Percentiles rank a stretch among this genome's conserved stretches.
Evolutionary conservation across 2,797 vertebrate genomes (phyloP).

Genomic region (Myioborus miniatus): DNA sequence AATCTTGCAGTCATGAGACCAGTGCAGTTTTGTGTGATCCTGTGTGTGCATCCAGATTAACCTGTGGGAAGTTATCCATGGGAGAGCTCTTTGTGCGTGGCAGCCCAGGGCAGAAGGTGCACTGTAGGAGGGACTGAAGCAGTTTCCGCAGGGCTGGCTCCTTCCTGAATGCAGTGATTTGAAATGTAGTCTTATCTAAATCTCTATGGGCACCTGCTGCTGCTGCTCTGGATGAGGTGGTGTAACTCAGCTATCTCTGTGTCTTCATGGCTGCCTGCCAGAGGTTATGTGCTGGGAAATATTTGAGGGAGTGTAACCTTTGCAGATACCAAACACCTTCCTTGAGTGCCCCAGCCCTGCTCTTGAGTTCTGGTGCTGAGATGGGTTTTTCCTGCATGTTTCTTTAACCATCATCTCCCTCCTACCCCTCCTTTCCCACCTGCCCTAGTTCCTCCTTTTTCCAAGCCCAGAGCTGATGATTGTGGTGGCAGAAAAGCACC

Average conservation of each 20-base stretch:
- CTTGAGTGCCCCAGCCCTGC: neutral
- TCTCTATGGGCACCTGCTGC: conserved; percentile 20
- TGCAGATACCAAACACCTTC: neutral
- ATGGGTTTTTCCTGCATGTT: neutral
- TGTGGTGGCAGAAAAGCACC: neutral
- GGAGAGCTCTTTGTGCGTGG: neutral
- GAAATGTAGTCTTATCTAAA: conserved; percentile 37
- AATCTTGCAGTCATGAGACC: neutral
- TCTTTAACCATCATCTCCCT: neutral
- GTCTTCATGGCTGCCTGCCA: neutral
- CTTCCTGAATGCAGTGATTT: conserved; percentile 5
- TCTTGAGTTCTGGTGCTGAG: neutral
- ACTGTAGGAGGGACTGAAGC: conserved; percentile 26
- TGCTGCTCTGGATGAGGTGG: conserved; percentile 15
- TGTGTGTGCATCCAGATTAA: conserved; percentile 33
- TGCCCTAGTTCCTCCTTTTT: neutral
- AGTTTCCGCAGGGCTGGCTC: neutral
- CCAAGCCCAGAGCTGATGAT: neutral
- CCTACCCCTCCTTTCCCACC: neutral
- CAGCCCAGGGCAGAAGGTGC: conserved; percentile 44
- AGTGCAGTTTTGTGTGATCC: neutral
- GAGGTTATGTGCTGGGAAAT: neutral
- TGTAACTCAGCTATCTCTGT: neutral
- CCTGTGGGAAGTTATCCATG: conserved; percentile 6
- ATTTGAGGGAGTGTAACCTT: neutral